These are phyloP conservation scores for Zygogramma bicolorata DNA, from an alignment of 2,888 invertebrate genomes.

Conservation along the genomic window DNA sequence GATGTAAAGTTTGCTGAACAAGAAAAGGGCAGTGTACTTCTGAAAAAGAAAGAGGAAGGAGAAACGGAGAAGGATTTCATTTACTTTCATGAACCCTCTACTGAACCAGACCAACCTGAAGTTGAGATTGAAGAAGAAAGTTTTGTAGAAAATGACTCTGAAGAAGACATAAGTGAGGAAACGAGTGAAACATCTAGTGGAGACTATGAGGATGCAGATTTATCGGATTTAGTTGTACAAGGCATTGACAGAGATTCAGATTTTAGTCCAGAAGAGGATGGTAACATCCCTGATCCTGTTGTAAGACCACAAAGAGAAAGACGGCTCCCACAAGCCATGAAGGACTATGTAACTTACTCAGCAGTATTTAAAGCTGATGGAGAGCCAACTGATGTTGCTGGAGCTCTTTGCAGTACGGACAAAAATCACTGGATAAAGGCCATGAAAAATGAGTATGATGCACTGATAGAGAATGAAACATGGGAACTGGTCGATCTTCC, in stretches of 20 bases:
- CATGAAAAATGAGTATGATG: too few species aligned
- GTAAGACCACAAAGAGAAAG: not conserved
- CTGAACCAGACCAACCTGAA: too few species aligned
- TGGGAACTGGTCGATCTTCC: not conserved
- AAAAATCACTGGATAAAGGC: not conserved
- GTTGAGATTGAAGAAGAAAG: not conserved
- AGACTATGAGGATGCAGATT: not conserved
- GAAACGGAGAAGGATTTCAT: not conserved
- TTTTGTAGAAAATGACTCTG: not conserved
- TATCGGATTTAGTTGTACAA: not conserved
- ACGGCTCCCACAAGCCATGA: slow-evolving; percentile 12
- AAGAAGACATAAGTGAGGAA: not conserved
- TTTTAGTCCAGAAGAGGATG: not conserved
- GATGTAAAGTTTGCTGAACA: not conserved
- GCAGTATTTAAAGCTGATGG: slow-evolving; percentile 18
- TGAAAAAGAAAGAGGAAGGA: not conserved
- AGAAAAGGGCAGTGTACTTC: not conserved
- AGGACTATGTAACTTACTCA: slow-evolving; percentile 22
- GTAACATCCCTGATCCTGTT: not conserved
- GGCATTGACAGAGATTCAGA: not conserved
- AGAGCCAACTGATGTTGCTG: slow-evolving; percentile 11
- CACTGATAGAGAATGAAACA: not conserved
- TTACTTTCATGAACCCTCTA: too few species aligned
- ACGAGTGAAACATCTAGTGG: too few species aligned
- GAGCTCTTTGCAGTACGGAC: slow-evolving; percentile 13